Conservation (phyloP, 1,140 invertebrate species). For the Sycophila sp. region DNA sequence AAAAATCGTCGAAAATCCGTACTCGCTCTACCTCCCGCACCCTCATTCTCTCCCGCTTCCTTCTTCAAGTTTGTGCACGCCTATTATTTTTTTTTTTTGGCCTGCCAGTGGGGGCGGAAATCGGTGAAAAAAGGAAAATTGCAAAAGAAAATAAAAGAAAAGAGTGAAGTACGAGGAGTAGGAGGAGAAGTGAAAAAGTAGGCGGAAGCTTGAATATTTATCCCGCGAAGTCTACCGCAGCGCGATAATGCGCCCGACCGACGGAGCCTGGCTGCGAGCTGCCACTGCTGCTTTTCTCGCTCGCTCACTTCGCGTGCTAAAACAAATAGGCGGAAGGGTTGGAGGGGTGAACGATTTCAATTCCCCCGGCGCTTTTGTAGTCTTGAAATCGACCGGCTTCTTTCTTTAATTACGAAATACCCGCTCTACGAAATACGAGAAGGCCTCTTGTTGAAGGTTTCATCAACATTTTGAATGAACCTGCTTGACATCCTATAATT, state of each 20-base stretch:
- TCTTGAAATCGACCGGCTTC: neutral
- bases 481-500: too few species aligned
- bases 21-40: neutral
- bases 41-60: neutral
- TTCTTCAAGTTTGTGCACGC: too few species aligned
- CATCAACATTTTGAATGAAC: too few species aligned
- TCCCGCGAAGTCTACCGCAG: constrained; percentile 11
- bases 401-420: too few species aligned
- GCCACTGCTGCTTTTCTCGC: neutral
- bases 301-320: neutral
- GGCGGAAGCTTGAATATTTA: neutral
- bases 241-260: constrained; percentile 8
- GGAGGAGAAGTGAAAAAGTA: too few species aligned
- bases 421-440: too few species aligned
- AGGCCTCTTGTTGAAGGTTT: too few species aligned
- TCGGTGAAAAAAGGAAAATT: neutral
- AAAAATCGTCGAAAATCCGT: neutral
- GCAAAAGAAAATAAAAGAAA: neutral
- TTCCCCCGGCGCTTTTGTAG: neutral
- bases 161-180: too few species aligned
- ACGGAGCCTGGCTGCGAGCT: neutral
- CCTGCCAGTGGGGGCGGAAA: neutral
- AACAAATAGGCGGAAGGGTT: neutral
- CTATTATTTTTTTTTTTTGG: too few species aligned
- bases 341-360: neutral